Conservation (phyloP, 2,888 invertebrate genomes). For the Mythimna impura region DNA sequence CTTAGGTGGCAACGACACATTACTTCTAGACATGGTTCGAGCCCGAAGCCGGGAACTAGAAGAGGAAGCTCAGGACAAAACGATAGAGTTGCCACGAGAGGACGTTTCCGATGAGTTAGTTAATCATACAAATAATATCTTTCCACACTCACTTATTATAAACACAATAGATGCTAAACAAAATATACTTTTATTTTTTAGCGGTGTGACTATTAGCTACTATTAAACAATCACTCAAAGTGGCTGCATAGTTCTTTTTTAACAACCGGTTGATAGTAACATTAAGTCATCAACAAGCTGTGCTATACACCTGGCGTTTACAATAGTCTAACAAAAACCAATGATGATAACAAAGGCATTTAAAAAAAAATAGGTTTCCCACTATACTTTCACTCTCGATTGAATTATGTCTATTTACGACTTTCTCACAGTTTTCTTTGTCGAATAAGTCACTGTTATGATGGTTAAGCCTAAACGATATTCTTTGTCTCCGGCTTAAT, state of each 20-base stretch:
- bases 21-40: slow-evolving; percentile 83
- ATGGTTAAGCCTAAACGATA: slow-evolving; percentile 26
- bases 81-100: slow-evolving; percentile 74
- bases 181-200: not conserved
- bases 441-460: slow-evolving; percentile 51
- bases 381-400: slow-evolving; percentile 82
- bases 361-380: slow-evolving; percentile 74
- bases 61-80: slow-evolving; percentile 76
- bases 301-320: slow-evolving; percentile 31
- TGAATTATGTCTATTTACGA: slow-evolving; percentile 77
- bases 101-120: slow-evolving; percentile 77
- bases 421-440: slow-evolving; percentile 80
- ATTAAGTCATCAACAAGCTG: slow-evolving; percentile 33
- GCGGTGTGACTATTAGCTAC: not conserved
- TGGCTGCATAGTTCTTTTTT: not conserved
- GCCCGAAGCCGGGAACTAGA: slow-evolving; percentile 76
- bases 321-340: slow-evolving; percentile 58
- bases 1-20: slow-evolving; percentile 77
- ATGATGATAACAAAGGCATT: slow-evolving; percentile 70
- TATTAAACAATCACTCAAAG: not conserved
- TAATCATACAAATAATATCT: slow-evolving; percentile 23
- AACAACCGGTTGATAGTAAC: not conserved
- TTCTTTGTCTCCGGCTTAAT: slow-evolving; percentile 13
- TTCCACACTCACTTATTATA: not conserved
- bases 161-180: not conserved